A percentile compares a stretch with the other conserved stretches of the same genome.
These are phyloP conservation scores for Brachyptera risi DNA, from an alignment of 2,888 invertebrate genomes.

Conservation along the genomic window DNA sequence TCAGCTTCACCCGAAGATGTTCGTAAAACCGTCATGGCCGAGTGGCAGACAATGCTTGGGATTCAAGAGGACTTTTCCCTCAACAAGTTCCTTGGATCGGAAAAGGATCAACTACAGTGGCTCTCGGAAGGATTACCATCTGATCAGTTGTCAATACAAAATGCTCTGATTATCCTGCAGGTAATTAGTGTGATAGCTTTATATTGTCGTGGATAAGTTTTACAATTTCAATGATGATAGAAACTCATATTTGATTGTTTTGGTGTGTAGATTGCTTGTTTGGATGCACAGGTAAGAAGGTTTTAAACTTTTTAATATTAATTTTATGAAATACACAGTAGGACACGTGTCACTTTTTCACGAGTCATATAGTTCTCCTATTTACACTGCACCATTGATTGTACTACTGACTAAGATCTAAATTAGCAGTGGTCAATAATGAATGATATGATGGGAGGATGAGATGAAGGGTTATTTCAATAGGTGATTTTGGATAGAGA, in stretches of 20 bases:
- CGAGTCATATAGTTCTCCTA: too few relatives aligned
- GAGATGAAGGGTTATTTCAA: too few relatives aligned
- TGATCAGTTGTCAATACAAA: slow-evolving; percentile 74
- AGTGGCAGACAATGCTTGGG: slow-evolving; percentile 44
- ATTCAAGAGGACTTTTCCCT: slow-evolving; percentile 49
- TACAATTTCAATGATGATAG: not conserved
- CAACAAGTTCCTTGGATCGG: slow-evolving; percentile 56
- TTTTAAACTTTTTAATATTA: not conserved
- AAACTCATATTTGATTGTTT: not conserved
- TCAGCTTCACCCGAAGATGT: slow-evolving; percentile 65
- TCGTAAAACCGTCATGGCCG: slow-evolving; percentile 49
- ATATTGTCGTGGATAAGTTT: slow-evolving; percentile 7
- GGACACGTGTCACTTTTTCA: too few relatives aligned
- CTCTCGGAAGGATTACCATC: slow-evolving; percentile 78
- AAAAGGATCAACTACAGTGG: slow-evolving; percentile 80
- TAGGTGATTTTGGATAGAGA: too few relatives aligned
- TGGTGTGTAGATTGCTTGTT: slow-evolving; percentile 20
- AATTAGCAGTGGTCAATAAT: too few relatives aligned
- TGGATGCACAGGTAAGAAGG: slow-evolving; percentile 28
- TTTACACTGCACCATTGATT: too few relatives aligned
- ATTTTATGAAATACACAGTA: too few relatives aligned
- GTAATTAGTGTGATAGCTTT: slow-evolving; percentile 44
- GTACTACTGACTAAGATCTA: too few relatives aligned
- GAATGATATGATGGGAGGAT: too few relatives aligned
- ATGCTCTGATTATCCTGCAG: slow-evolving; percentile 73